Evolutionary conservation across 2,888 invertebrate genomes (phyloP).

Genomic region (Tethea ocularis): DNA sequence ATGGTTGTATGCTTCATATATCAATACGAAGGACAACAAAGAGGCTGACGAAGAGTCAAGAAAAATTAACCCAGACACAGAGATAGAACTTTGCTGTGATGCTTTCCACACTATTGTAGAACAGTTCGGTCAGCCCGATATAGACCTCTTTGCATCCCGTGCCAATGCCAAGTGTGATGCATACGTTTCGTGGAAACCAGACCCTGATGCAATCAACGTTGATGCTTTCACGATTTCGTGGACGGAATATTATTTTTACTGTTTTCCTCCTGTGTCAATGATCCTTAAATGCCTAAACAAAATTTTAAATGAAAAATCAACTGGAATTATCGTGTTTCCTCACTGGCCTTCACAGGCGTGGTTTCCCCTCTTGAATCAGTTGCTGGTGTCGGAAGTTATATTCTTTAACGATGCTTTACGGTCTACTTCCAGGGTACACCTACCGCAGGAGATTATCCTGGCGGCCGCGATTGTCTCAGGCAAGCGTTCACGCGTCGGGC

Average conservation of each 20-base stretch:
- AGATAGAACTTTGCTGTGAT: too few species aligned
- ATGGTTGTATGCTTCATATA: too few species aligned
- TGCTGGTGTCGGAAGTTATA: neutral
- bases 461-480: constrained; percentile 19
- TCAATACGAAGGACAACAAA: too few species aligned
- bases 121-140: too few species aligned
- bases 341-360: constrained; percentile 12
- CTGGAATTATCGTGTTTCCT: constrained; percentile 17
- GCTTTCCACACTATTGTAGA: too few species aligned
- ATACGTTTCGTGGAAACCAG: neutral
- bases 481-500: constrained; percentile 17
- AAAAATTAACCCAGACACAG: too few species aligned
- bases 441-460: neutral
- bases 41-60: too few species aligned
- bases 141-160: constrained; percentile 9
- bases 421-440: constrained; percentile 17
- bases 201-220: neutral
- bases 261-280: too few species aligned
- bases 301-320: neutral
- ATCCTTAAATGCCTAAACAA: neutral
- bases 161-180: neutral
- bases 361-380: constrained; percentile 7
- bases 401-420: neutral
- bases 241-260: neutral
- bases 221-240: neutral